Percentiles rank a stretch among this genome's conserved stretches.
These are phyloP conservation scores for Mythimna vitellina DNA, from an alignment of 2,888 invertebrate species.

Conservation along the genomic window DNA sequence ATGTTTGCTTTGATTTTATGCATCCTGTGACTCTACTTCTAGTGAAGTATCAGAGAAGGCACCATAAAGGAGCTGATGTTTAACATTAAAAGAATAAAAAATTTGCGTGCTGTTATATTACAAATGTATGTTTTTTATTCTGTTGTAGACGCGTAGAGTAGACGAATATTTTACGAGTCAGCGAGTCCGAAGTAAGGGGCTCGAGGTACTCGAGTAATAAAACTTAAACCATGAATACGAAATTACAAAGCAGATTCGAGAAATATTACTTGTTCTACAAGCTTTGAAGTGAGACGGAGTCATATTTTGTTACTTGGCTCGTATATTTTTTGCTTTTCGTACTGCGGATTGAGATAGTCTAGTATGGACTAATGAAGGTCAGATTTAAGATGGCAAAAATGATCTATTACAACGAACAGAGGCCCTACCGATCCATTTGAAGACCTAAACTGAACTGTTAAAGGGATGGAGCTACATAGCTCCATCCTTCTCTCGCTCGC, in stretches of 20 bases:
- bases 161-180: slow-evolving; percentile 46
- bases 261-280: slow-evolving; percentile 42
- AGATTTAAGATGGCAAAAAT: not conserved
- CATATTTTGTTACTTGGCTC: slow-evolving; percentile 21
- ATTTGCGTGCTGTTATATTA: not conserved
- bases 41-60: not conserved
- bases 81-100: slow-evolving; percentile 11
- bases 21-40: not conserved
- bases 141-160: slow-evolving; percentile 33
- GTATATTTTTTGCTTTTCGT: slow-evolving; percentile 5
- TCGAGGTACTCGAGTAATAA: slow-evolving; percentile 41
- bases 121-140: slow-evolving; percentile 28
- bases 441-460: too few species aligned
- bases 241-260: slow-evolving; percentile 43
- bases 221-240: slow-evolving; percentile 54
- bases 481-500: too few species aligned
- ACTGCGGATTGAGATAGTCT: slow-evolving; percentile 4
- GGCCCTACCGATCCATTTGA: too few species aligned
- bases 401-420: not conserved
- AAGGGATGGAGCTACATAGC: too few species aligned
- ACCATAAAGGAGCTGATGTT: not conserved
- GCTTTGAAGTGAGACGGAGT: slow-evolving; percentile 23
- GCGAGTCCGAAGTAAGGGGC: slow-evolving; percentile 36
- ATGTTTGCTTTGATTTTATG: slow-evolving; percentile 15
- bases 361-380: slow-evolving; percentile 19